A percentile compares a stretch with the other conserved stretches of the same genome.
Evolutionary conservation across 2,113 vertebrate genomes (phyloP).

Genomic region (Oriolus oriolus): DNA sequence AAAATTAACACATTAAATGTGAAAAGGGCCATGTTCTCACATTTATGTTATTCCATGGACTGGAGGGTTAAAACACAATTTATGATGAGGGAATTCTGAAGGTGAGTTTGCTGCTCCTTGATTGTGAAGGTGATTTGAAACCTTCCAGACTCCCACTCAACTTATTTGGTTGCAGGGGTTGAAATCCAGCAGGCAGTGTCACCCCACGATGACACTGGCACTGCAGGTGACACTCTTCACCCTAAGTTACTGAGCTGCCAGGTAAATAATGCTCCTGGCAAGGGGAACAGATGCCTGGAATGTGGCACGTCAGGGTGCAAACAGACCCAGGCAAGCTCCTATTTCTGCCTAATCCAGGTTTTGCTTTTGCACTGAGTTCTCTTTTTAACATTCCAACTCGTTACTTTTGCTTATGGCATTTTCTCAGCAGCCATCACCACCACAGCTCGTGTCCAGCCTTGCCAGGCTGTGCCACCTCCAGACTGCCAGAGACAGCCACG

Average conservation of each 20-base stretch:
- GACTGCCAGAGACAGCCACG: background rate
- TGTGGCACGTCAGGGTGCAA: background rate
- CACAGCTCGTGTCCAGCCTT: background rate
- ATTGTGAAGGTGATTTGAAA: background rate
- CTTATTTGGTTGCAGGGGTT: background rate
- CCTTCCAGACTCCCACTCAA: background rate
- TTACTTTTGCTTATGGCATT: background rate
- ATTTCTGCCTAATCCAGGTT: background rate
- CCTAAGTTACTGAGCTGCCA: background rate
- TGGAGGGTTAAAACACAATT: background rate
- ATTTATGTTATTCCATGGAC: background rate
- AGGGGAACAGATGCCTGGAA: background rate
- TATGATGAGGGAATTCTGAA: background rate
- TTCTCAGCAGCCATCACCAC: background rate
- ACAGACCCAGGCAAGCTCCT: background rate
- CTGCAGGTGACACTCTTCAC: background rate
- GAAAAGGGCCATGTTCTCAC: background rate
- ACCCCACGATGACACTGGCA: background rate
- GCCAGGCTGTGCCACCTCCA: background rate
- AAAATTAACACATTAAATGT: background rate
- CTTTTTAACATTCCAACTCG: background rate
- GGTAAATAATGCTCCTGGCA: background rate
- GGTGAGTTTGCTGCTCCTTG: background rate
- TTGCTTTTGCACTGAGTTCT: fast-evolving
- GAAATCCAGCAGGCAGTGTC: background rate